A percentile compares a stretch with the other conserved stretches of the same genome.
phyloP scores from a whole-genome alignment of 2,113 vertebrate species.

The Petromus typicus region DNA sequence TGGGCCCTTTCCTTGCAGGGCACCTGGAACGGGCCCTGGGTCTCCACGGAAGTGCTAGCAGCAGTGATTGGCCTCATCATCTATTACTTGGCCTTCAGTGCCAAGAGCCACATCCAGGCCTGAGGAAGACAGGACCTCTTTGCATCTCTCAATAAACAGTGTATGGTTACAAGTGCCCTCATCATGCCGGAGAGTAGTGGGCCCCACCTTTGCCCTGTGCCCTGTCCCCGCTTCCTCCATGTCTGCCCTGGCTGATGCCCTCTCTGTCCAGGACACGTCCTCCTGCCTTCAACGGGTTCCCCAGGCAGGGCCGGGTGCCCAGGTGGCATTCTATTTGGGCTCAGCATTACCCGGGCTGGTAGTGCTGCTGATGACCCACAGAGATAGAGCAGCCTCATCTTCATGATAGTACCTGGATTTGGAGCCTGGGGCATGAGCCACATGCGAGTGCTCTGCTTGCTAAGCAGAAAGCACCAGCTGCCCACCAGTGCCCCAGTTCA shows the following conservation, averaged over 20 bases:
- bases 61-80: conserved; percentile 90
- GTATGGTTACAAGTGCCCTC: not conserved
- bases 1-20: conserved; percentile 85
- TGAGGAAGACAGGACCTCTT: conserved; percentile 47
- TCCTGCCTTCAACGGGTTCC: not conserved
- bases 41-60: conserved; percentile 94
- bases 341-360: too few relatives aligned
- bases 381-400: not conserved
- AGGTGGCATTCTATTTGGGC: not conserved
- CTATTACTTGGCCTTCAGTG: conserved; percentile 93
- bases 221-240: not conserved
- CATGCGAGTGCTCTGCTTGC: not conserved
- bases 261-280: too few relatives aligned
- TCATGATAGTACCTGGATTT: not conserved
- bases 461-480: too few relatives aligned
- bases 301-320: not conserved
- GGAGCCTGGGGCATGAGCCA: not conserved
- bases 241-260: too few relatives aligned
- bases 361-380: too few relatives aligned
- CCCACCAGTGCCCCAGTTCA: not conserved
- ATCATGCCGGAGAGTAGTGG: not conserved
- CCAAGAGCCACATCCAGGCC: conserved; percentile 93
- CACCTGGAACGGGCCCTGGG: conserved; percentile 94
- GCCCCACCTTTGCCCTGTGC: not conserved
- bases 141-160: conserved; percentile 67